Evolutionary conservation across 2,113 vertebrate species (phyloP).

Genomic region (Nothobranchius furzeri): DNA sequence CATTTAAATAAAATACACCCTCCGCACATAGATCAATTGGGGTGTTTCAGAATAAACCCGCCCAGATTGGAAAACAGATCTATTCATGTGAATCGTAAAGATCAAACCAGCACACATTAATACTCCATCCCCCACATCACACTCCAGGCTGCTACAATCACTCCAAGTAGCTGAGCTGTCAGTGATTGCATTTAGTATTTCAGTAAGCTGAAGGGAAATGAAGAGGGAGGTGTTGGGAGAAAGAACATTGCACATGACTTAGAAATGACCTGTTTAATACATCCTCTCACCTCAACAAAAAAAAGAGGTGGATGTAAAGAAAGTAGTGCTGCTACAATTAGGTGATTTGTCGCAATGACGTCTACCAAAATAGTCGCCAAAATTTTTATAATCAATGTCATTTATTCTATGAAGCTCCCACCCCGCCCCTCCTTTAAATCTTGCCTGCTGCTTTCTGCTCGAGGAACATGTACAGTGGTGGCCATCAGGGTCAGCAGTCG

Average conservation of each 20-base stretch:
- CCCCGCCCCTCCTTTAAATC: too few species aligned
- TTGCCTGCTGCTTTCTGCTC: too few species aligned
- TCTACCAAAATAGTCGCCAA: too few species aligned
- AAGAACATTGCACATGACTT: not conserved
- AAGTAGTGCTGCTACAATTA: not conserved
- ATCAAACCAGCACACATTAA: not conserved
- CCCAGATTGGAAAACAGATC: slow-evolving; percentile 8
- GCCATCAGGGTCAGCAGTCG: too few species aligned
- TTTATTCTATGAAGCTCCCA: too few species aligned
- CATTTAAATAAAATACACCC: not conserved
- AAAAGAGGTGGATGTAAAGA: slow-evolving; percentile 17
- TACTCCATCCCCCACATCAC: not conserved
- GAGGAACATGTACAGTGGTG: too few species aligned
- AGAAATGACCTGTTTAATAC: not conserved
- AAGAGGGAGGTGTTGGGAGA: not conserved
- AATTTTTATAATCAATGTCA: too few species aligned
- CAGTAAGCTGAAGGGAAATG: slow-evolving; percentile 8
- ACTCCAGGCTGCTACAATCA: slow-evolving; percentile 8
- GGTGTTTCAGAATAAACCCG: not conserved
- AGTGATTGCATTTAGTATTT: not conserved
- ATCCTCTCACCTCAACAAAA: slow-evolving; percentile 13
- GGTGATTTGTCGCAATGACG: too few species aligned
- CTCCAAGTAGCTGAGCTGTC: not conserved
- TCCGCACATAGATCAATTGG: not conserved
- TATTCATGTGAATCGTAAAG: not conserved